Evolutionary conservation across 2,888 invertebrate genomes (phyloP).

Genomic region (Acronicta aceris): DNA sequence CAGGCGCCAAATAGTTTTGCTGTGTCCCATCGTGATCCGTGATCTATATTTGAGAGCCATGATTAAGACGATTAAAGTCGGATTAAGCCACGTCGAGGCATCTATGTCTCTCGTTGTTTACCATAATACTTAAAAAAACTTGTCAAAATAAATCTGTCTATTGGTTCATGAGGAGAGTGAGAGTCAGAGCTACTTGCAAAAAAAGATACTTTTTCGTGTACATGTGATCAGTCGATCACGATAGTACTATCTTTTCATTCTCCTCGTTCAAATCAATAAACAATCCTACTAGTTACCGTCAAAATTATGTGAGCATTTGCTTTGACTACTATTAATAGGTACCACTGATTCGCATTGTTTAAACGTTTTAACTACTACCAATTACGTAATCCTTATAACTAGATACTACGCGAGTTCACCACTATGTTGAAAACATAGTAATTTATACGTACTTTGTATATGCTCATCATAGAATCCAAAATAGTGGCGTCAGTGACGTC

Average conservation of each 20-base stretch:
- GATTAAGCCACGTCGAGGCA: no score
- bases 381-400: slow-evolving; percentile 44
- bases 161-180: no score
- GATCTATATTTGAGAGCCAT: no score
- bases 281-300: background rate
- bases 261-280: background rate
- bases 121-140: no score
- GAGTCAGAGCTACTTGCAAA: no score
- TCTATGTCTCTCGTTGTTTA: no score
- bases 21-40: no score
- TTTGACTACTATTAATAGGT: slow-evolving; percentile 23
- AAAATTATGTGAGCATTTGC: slow-evolving; percentile 14
- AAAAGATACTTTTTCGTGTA: no score
- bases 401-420: slow-evolving; percentile 14
- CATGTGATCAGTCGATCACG: no score
- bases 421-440: background rate
- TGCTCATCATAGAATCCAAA: slow-evolving; percentile 23
- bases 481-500: slow-evolving; percentile 26
- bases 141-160: no score
- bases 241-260: background rate
- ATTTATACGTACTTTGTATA: slow-evolving; percentile 10
- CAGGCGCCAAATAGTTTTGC: no score
- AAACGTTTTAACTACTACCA: slow-evolving; percentile 16
- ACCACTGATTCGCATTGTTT: slow-evolving; percentile 28
- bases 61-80: no score